Conservation (phyloP, 2,797 vertebrate genomes). For the Pseudochaenichthys georgianus region DNA sequence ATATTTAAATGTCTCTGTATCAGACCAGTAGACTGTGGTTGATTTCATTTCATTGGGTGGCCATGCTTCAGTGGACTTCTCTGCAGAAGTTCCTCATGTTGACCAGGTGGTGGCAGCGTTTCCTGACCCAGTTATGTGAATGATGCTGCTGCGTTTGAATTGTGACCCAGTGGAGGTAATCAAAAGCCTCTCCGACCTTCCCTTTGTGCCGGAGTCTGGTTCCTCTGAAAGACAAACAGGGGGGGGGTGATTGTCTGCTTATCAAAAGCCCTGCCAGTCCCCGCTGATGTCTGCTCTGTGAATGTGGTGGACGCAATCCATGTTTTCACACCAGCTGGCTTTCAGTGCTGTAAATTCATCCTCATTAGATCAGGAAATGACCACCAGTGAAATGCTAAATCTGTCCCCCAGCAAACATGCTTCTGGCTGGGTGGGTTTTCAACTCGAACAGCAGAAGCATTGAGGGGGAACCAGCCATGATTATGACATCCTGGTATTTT, state of each 20-base stretch:
- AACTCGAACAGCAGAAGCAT: not conserved
- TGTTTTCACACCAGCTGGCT: constrained; percentile 28
- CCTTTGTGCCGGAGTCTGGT: constrained; percentile 28
- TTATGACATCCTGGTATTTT: not conserved
- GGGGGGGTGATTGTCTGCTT: constrained; percentile 10
- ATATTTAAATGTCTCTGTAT: not conserved
- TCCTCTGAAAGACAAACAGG: constrained; percentile 19
- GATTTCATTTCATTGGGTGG: not conserved
- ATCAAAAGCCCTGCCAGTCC: constrained; percentile 5
- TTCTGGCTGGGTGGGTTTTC: not conserved
- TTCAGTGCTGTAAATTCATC: constrained; percentile 21
- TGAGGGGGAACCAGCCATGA: not conserved
- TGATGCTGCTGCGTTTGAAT: constrained; percentile 29
- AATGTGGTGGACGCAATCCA: constrained; percentile 22
- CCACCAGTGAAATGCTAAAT: constrained; percentile 14
- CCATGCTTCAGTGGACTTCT: not conserved
- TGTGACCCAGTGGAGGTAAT: constrained; percentile 49
- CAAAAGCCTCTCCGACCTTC: constrained; percentile 31
- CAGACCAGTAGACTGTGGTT: not conserved
- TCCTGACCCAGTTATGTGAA: constrained; percentile 50
- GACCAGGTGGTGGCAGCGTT: constrained; percentile 58
- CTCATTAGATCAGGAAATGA: constrained; percentile 25
- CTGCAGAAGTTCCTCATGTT: constrained; percentile 19
- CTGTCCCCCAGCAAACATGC: not conserved
- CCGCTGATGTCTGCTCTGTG: constrained; percentile 15